Percentiles rank a stretch among this genome's conserved stretches.
Conservation (phyloP, 2,797 vertebrate species). For the Poecile montanus region DNA sequence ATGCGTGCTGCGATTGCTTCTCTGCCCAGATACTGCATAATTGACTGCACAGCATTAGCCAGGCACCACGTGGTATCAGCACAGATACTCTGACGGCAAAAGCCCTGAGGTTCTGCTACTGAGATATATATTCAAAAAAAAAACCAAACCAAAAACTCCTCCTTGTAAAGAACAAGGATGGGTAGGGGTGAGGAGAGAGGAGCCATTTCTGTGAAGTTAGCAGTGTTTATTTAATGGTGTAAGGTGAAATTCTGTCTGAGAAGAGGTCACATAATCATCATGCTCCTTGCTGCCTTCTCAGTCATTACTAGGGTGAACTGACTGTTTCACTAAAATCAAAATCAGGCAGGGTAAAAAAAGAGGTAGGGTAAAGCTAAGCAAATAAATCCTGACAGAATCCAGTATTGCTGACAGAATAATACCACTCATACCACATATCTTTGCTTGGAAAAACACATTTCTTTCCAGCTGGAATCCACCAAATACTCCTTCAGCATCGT, state of each 20-base stretch:
- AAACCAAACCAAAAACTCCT: neutral
- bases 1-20: conserved; percentile 12
- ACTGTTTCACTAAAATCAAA: neutral
- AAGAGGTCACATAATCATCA: neutral
- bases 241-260: neutral
- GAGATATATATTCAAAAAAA: neutral
- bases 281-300: neutral
- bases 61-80: conserved; percentile 22
- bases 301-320: neutral
- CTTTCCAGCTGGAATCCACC: neutral
- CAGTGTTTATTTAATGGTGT: neutral
- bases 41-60: conserved; percentile 36
- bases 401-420: neutral
- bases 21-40: conserved; percentile 74
- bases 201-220: neutral
- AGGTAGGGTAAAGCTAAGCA: neutral
- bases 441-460: neutral
- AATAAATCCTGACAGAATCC: neutral
- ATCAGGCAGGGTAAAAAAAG: neutral
- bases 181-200: neutral
- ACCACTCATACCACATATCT: neutral
- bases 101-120: neutral
- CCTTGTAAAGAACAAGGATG: neutral
- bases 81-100: neutral
- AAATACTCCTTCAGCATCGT: neutral